phyloP scores from a whole-genome alignment of 1,140 invertebrate genomes.

The Pseudomyrmex gracilis region DNA sequence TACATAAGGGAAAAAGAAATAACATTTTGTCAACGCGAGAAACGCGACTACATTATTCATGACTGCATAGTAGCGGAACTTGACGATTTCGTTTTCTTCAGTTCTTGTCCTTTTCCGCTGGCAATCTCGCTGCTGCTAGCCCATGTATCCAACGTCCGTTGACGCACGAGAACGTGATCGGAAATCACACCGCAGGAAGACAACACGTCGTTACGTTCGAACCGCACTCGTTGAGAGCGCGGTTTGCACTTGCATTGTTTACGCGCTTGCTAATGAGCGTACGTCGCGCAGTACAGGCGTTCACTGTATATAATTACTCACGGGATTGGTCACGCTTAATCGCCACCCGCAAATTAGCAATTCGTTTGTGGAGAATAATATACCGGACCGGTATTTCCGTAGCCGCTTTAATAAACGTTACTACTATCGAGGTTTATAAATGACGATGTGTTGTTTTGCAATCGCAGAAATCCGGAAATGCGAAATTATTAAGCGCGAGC shows the following conservation, averaged over 20 bases:
- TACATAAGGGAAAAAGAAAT: constrained; percentile 48
- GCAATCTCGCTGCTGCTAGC: neutral
- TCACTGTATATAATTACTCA: constrained; percentile 69
- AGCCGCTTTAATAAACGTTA: neutral
- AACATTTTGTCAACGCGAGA: constrained; percentile 64
- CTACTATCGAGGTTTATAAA: too few species aligned
- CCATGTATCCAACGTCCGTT: neutral
- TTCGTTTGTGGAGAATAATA: constrained; percentile 64
- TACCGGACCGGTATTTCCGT: constrained; percentile 56
- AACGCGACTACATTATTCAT: constrained; percentile 67
- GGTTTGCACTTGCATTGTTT: constrained; percentile 58
- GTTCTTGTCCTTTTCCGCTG: neutral
- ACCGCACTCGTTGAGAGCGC: constrained; percentile 14
- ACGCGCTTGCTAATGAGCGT: constrained; percentile 67
- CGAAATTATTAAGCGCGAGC: too few species aligned
- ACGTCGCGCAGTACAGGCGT: constrained; percentile 54
- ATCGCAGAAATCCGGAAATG: neutral
- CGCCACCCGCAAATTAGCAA: constrained; percentile 67
- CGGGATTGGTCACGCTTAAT: constrained; percentile 69
- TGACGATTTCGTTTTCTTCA: constrained; percentile 11
- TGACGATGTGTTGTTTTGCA: neutral
- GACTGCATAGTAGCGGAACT: constrained; percentile 11
- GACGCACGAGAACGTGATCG: constrained; percentile 37
- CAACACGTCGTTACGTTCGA: constrained; percentile 61
- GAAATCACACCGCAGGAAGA: constrained; percentile 43